Evolutionary conservation across 1,140 invertebrate genomes (phyloP).

Genomic region (Neodiprion pinetum): DNA sequence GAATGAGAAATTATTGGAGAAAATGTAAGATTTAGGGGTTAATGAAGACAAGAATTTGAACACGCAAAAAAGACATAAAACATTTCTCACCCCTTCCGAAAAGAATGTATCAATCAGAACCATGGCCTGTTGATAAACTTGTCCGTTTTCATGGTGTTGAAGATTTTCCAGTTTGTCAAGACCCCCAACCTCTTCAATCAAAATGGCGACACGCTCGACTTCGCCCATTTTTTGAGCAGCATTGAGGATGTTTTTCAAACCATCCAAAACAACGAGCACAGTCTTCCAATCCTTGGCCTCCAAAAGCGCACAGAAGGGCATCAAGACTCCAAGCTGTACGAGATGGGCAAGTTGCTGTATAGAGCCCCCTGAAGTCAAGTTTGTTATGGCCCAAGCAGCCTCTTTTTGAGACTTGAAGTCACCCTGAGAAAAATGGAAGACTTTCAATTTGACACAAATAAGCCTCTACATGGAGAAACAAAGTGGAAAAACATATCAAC

Average conservation of each 20-base stretch:
- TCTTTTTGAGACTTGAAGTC: slow-evolving; percentile 83
- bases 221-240: slow-evolving; percentile 64
- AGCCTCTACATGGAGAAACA: background rate
- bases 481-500: background rate
- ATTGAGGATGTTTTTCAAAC: slow-evolving; percentile 69
- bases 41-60: background rate
- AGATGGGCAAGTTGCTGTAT: slow-evolving; percentile 72
- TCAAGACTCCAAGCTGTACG: slow-evolving; percentile 64
- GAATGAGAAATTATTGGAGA: background rate
- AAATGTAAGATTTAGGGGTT: slow-evolving; percentile 15
- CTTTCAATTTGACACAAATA: slow-evolving; percentile 21
- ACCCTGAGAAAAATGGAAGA: slow-evolving; percentile 62
- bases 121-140: slow-evolving; percentile 85
- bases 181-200: slow-evolving; percentile 72
- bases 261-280: slow-evolving; percentile 70
- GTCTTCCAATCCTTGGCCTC: slow-evolving; percentile 69
- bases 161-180: slow-evolving; percentile 79
- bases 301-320: slow-evolving; percentile 59
- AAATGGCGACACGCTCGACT: slow-evolving; percentile 61
- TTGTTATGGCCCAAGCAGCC: slow-evolving; percentile 83
- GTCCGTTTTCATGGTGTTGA: slow-evolving; percentile 77
- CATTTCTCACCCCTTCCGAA: slow-evolving; percentile 59
- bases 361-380: slow-evolving; percentile 78
- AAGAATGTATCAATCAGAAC: slow-evolving; percentile 87
- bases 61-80: slow-evolving; percentile 12